Base-by-base conservation (phyloP, 2,888 invertebrate species). In the Ypsolopha sequella region DNA sequence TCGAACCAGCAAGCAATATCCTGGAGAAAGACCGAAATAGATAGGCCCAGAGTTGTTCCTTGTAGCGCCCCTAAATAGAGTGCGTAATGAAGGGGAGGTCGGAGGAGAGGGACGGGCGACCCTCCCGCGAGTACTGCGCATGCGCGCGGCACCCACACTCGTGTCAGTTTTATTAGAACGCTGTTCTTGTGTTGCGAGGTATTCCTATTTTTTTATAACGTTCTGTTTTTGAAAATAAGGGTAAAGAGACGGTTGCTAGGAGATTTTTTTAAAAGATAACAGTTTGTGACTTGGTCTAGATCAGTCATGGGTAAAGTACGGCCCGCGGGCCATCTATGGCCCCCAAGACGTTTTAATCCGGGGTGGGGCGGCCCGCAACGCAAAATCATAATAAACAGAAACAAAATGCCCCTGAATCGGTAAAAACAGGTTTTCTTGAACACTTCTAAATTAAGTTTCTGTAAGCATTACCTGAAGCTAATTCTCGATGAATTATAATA, bases 31-130 rank as follows among this genome's bases (percentile, higher is more conserved):
- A 80, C 81, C 75, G 80, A 86, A 85, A 85, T 85, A 85, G 84
- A 85, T 76, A 76, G 75, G 73, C 66, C 67, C 8, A 61, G 72
- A 80, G 73, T 74, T 70, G 78, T 71, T 81, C 82, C 79, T 79
- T 80, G 82, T 80, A 78, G 71, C 81, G 61, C 80, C 85, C 82
- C 82, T 82, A 84, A 84, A 85, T 82, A 82, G 78, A 84, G 84
- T 81, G 79, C 80, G 82, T 82, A 81, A 81, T 81, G 74, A 78
- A 73, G 81, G 85, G 82, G 81, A 77, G 79, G 79, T 60, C 65
- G 66, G 71, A 65, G 70, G 72, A 69, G 64, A 69, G 65, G 69
- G 72, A 66, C 66, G 24, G 24, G 24, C 4, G 24, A 24, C 69
- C 58, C 56, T 61, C 59, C 73, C 70, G 71, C 66, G 67, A 68